These are phyloP conservation scores for Eulemur mongoz DNA, from an alignment of 2,797 vertebrate species.

Conservation along the genomic window DNA sequence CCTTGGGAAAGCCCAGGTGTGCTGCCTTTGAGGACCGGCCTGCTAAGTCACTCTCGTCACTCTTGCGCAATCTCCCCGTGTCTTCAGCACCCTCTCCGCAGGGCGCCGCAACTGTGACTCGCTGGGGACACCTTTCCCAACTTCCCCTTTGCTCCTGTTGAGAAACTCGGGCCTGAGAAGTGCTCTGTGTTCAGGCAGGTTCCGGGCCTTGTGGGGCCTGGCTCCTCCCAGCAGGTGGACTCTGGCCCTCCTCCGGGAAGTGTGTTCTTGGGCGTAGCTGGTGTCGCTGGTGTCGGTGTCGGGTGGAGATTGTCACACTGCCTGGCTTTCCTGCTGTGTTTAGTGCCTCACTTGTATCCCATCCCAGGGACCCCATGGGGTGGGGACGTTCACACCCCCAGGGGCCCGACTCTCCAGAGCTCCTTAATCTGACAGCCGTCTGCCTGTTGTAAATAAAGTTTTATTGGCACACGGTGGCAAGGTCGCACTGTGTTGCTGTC, in stretches of 20 bases:
- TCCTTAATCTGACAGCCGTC: too few species aligned
- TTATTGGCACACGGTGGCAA: not conserved
- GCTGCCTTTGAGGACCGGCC: not conserved
- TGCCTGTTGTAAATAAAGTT: not conserved
- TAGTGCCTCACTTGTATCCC: not conserved
- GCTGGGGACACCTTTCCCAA: not conserved
- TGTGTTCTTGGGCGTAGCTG: rapidly evolving
- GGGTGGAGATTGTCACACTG: not conserved
- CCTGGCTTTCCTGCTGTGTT: not conserved
- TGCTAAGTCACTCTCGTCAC: not conserved
- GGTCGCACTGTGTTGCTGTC: rapidly evolving
- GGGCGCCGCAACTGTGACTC: rapidly evolving
- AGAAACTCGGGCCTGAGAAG: not conserved
- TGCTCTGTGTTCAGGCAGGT: not conserved
- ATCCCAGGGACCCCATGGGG: not conserved
- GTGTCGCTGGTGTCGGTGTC: not conserved
- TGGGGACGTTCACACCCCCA: rapidly evolving
- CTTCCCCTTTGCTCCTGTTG: not conserved
- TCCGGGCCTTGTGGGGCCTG: rapidly evolving
- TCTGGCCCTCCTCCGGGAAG: not conserved
- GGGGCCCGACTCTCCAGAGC: not conserved
- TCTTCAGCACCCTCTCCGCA: not conserved
- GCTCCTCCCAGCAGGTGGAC: not conserved
- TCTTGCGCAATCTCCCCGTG: not conserved
- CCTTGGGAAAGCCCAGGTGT: not conserved